These are phyloP conservation scores for Tetramorium bicarinatum DNA, from an alignment of 2,888 invertebrate genomes.

Conservation along the genomic window DNA sequence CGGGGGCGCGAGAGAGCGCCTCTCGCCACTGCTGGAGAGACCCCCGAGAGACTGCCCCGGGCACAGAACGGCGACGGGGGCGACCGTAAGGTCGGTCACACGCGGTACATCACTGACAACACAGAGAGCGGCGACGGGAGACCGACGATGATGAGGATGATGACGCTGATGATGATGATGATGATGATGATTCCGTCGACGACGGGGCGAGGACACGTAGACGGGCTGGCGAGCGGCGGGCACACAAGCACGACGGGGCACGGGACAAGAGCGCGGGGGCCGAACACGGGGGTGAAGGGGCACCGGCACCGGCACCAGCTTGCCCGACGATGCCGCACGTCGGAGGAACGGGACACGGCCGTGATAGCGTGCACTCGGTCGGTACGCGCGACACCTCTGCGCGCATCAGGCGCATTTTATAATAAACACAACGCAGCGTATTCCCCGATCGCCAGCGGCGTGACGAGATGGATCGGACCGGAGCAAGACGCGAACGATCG, in stretches of 20 bases:
- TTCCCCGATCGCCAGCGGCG: constrained; percentile 13
- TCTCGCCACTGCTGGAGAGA: neutral
- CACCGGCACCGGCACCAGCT: constrained; percentile 30
- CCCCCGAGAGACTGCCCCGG: neutral
- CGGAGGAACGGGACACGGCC: constrained; percentile 59
- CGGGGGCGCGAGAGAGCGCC: neutral
- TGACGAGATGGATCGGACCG: constrained; percentile 14
- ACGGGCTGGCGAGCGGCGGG: constrained; percentile 30
- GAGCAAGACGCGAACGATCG: neutral
- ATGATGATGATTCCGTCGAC: neutral
- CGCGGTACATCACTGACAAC: constrained; percentile 57
- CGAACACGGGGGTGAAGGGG: neutral
- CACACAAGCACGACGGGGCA: constrained; percentile 8
- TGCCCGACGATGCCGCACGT: constrained; percentile 58
- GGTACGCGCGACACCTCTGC: constrained; percentile 73
- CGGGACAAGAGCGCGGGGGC: neutral
- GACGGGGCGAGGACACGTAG: constrained; percentile 25
- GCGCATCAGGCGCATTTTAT: constrained; percentile 55
- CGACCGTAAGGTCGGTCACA: constrained; percentile 54
- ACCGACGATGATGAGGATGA: neutral
- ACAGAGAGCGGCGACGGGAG: constrained; percentile 46
- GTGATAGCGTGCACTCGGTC: constrained; percentile 70
- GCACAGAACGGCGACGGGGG: constrained; percentile 52
- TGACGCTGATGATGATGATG: neutral
- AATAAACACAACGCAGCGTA: constrained; percentile 60